phyloP scores from a whole-genome alignment of 2,888 invertebrate genomes.

The Hofmannophila pseudospretella region DNA sequence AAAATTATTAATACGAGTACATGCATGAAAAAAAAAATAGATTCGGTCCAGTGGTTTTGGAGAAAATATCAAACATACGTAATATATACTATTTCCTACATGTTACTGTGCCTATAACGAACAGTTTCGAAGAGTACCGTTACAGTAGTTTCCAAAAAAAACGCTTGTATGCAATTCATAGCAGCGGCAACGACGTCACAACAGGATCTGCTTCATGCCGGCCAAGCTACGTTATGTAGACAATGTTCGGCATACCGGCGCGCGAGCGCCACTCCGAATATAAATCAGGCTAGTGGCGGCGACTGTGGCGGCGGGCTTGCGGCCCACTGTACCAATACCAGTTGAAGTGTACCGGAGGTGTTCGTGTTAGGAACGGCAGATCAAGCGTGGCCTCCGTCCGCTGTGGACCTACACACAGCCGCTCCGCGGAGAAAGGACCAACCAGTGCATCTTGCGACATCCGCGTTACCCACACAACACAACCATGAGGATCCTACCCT shows the following conservation, averaged over 20 bases:
- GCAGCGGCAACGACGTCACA: conserved; percentile 21
- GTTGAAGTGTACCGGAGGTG: conserved; percentile 40
- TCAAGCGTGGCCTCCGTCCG: conserved; percentile 63
- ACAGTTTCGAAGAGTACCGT: too few relatives aligned
- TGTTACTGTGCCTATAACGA: too few relatives aligned
- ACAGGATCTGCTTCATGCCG: conserved; percentile 36
- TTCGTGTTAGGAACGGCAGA: conserved; percentile 47
- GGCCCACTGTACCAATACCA: conserved; percentile 29
- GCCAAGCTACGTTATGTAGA: conserved; percentile 33
- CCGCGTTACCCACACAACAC: conserved; percentile 28
- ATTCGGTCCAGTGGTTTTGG: too few relatives aligned
- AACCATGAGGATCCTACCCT: conserved; percentile 62
- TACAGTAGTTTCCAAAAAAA: background rate
- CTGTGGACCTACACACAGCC: conserved; percentile 58
- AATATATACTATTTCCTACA: too few relatives aligned
- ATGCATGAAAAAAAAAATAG: too few relatives aligned
- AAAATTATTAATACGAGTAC: too few relatives aligned
- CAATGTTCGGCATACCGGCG: conserved; percentile 41
- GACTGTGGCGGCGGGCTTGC: conserved; percentile 23
- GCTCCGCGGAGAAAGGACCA: conserved; percentile 56
- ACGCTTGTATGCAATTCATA: background rate
- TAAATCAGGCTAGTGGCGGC: conserved; percentile 45
- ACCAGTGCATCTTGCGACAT: conserved; percentile 44
- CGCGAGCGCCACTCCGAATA: conserved; percentile 42
- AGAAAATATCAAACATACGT: too few relatives aligned